These are phyloP conservation scores for Copidosoma aretas DNA, from an alignment of 2,888 invertebrate species.

Conservation along the genomic window DNA sequence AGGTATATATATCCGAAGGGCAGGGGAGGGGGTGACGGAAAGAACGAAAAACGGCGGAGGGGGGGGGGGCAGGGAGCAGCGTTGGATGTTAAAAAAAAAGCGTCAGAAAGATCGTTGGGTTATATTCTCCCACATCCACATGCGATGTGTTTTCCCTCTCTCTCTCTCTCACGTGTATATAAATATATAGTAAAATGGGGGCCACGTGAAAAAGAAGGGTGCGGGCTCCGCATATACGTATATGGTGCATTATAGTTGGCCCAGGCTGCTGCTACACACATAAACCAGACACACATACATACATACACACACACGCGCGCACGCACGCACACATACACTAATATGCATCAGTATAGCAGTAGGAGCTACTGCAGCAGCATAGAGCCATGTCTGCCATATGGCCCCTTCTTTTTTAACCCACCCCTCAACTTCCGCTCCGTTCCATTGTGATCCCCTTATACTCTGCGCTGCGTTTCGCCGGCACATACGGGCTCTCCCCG, in stretches of 20 bases:
- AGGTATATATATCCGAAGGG: no score
- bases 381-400: slow-evolving; percentile 28
- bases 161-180: background rate
- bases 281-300: no score
- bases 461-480: background rate
- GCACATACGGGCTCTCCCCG: background rate
- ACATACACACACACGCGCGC: no score
- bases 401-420: slow-evolving; percentile 28
- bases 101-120: background rate
- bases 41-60: background rate
- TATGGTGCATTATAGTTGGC: slow-evolving; percentile 24
- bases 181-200: background rate
- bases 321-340: no score
- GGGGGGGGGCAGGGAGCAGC: background rate
- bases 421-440: slow-evolving; percentile 36
- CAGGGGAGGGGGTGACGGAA: background rate
- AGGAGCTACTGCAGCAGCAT: no score
- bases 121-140: slow-evolving; percentile 4
- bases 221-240: background rate
- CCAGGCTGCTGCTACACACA: background rate
- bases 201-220: no score
- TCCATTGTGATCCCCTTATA: slow-evolving; percentile 14
- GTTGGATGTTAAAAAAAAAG: slow-evolving; percentile 31
- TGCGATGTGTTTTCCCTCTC: no score
- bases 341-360: no score